phyloP scores from a whole-genome alignment of 2,113 vertebrate genomes.

The Podarcis raffonei region DNA sequence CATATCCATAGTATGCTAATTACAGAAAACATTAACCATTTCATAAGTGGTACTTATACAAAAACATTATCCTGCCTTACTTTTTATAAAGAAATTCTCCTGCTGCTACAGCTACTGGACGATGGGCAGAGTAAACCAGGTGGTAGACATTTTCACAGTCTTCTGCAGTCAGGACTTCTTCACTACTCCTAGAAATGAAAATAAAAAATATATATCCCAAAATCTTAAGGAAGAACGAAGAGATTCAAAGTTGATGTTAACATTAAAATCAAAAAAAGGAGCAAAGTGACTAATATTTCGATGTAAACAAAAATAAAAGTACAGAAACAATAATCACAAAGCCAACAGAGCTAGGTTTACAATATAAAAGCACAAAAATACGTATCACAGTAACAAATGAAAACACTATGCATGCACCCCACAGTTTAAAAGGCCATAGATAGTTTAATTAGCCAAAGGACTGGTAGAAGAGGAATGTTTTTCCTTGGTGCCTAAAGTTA shows the following conservation, averaged over 20 bases:
- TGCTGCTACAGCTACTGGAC: constrained; percentile 95
- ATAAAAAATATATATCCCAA: not conserved
- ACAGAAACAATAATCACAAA: not conserved
- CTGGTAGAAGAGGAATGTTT: too few species aligned
- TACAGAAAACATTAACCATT: not conserved
- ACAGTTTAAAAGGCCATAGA: too few species aligned
- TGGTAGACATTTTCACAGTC: constrained; percentile 99
- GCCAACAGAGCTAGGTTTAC: not conserved
- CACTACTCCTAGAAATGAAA: constrained; percentile 87
- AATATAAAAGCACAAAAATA: not conserved
- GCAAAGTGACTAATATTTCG: not conserved
- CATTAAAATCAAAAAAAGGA: not conserved
- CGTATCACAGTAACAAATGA: too few species aligned
- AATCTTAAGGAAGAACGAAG: constrained; percentile 24
- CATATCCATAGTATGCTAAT: not conserved
- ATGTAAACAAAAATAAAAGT: not conserved
- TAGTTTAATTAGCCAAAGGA: too few species aligned
- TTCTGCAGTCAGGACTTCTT: constrained; percentile 96
- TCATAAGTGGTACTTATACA: constrained; percentile 8
- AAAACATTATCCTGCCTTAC: constrained; percentile 73
- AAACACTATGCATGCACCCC: too few species aligned
- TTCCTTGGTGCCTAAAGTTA: too few species aligned
- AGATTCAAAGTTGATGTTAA: not conserved
- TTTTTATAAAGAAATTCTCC: constrained; percentile 99
- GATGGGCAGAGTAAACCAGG: constrained; percentile 97